Base-by-base conservation (phyloP, 2,113 vertebrate genomes). In the Pelecanus crispus region DNA sequence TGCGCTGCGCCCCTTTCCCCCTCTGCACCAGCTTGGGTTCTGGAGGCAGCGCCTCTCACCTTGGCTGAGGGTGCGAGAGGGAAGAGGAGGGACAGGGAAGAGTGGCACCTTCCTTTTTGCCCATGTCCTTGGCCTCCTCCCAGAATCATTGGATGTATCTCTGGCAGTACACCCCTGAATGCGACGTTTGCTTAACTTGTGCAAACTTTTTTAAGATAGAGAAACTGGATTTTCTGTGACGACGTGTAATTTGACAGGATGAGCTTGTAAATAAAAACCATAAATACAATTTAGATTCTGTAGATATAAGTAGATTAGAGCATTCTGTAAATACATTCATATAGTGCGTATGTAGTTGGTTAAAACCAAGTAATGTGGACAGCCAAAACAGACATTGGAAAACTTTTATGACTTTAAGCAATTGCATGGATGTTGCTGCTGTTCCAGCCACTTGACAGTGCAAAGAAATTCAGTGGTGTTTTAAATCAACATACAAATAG, bases 221-320 rank as follows among this genome's bases (percentile, higher is more conserved):
- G 58, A 92, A 95, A 85, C 68, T 75, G 67, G 73, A 93, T 96
- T 97, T 94, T 87, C 82, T 92, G 61, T 81, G 78, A 47, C 21
- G 78, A 82, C 59, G 45, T 62, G 31, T 95, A 74, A 86, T 92
- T 95, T 94, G 78, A 81, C 75, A 93, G 91, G 61, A 92, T 63
- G 65, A 94, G 36, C 31, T 49, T 94, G 68, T 93, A 95, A 95
- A 93, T 90, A 92, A 75, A 75, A 92, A 90, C 73, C 65, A 82
- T 66, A 96, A 90, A 71, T 88, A 58, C 59, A 47, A 31, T 78
- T 91, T 93, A 88, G 70, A 91, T 92, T 88, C 86, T 73, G 13
- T 70, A 66, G 52, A 63, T 94, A 29, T 38, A 81, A 93, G 68
- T 47, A 79, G 71, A 93, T 80, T 71, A 77, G 77, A 63, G 14